Percentiles rank a stretch among this genome's conserved stretches.
phyloP scores from a whole-genome alignment of 2,888 invertebrate genomes.

The Epinotia brunnichana region DNA sequence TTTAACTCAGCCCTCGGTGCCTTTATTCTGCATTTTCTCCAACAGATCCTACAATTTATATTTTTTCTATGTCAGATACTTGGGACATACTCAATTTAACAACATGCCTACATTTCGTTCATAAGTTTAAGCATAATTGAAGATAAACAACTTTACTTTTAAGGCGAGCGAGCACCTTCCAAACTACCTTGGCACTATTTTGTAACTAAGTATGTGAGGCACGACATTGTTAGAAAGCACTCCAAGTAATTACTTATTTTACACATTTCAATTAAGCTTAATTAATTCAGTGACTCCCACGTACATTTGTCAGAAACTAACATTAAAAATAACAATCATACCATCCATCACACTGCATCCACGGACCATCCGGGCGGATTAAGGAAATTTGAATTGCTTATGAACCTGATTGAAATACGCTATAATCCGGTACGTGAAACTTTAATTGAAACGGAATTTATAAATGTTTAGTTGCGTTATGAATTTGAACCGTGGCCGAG shows the following conservation, averaged over 20 bases:
- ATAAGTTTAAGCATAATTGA: too few relatives aligned
- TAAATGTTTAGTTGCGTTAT: conserved; percentile 50
- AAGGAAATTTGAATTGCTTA: conserved; percentile 79
- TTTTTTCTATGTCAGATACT: too few relatives aligned
- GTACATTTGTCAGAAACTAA: conserved; percentile 43
- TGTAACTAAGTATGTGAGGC: background rate
- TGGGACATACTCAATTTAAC: too few relatives aligned
- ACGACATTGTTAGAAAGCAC: conserved; percentile 22
- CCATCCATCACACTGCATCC: conserved; percentile 40
- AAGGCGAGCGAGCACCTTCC: conserved; percentile 17
- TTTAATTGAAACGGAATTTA: conserved; percentile 64
- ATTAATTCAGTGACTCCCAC: conserved; percentile 45
- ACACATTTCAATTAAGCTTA: conserved; percentile 42
- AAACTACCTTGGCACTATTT: conserved; percentile 15
- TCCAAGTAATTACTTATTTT: conserved; percentile 26
- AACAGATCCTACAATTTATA: too few relatives aligned
- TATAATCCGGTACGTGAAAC: conserved; percentile 65
- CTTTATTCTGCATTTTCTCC: too few relatives aligned
- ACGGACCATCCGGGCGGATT: conserved; percentile 62
- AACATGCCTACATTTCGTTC: too few relatives aligned
- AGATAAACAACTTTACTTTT: conserved; percentile 14
- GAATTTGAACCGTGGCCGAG: conserved; percentile 54
- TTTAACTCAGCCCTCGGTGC: too few relatives aligned
- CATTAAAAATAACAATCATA: conserved; percentile 48
- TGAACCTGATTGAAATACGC: conserved; percentile 75